These are phyloP conservation scores for Narcine bancroftii DNA, from an alignment of 2,113 vertebrate genomes.

Conservation along the genomic window DNA sequence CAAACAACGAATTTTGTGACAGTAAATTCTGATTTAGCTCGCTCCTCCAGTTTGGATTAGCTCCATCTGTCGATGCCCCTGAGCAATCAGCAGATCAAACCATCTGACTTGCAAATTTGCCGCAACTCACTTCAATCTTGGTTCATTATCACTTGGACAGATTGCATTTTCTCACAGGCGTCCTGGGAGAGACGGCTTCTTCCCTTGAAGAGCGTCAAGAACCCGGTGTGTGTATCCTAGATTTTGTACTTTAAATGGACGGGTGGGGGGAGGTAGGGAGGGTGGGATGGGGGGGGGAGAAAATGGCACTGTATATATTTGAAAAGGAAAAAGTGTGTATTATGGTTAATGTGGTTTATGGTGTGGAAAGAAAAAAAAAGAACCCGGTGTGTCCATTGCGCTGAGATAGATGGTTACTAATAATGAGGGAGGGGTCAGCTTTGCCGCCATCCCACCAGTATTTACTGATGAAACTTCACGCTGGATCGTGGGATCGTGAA, in stretches of 20 bases:
- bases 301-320: too few relatives aligned
- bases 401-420: background rate
- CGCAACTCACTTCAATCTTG: conserved; percentile 48
- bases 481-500: background rate
- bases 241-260: too few relatives aligned
- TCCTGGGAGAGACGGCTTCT: background rate
- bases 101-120: conserved; percentile 36
- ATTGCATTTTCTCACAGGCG: conserved; percentile 58
- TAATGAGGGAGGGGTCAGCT: background rate
- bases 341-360: too few relatives aligned
- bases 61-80: background rate
- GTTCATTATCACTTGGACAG: conserved; percentile 55
- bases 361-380: too few relatives aligned
- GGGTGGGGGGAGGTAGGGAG: too few relatives aligned
- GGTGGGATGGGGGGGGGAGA: too few relatives aligned
- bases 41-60: background rate
- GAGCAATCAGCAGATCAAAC: conserved; percentile 39
- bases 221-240: background rate
- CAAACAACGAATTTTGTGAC: too few relatives aligned
- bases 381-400: background rate
- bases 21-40: too few relatives aligned
- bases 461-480: background rate
- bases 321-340: too few relatives aligned
- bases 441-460: background rate
- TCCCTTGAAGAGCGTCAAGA: background rate